Conservation (phyloP, 2,888 invertebrate species). For the Patella pellucida region DNA sequence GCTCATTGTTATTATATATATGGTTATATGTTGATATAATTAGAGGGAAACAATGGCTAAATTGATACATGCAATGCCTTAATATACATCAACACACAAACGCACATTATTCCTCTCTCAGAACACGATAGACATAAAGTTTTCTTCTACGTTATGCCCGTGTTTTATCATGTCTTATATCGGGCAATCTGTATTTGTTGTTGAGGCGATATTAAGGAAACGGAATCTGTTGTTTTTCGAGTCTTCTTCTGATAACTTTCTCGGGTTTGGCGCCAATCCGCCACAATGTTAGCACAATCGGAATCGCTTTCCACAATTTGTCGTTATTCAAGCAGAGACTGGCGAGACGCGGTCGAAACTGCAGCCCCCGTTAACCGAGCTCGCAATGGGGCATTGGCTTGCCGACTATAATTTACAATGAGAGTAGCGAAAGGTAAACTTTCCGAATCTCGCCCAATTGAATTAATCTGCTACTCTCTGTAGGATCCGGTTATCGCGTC, state of each 20-base stretch:
- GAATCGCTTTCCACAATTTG: slow-evolving; percentile 3
- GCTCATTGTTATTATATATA: too few relatives aligned
- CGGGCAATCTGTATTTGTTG: neutral
- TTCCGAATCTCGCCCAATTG: neutral
- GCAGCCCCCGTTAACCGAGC: neutral
- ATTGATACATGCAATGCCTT: too few relatives aligned
- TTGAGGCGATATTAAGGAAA: neutral
- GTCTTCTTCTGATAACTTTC: slow-evolving; percentile 10
- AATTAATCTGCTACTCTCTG: neutral
- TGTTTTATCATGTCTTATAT: neutral
- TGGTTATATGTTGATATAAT: too few relatives aligned
- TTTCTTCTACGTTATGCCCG: too few relatives aligned
- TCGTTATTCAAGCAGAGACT: neutral
- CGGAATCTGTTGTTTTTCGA: slow-evolving; percentile 8
- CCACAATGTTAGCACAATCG: slow-evolving; percentile 9
- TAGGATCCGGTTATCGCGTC: neutral
- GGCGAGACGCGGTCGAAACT: neutral
- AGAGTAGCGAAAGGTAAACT: neutral
- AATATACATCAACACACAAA: neutral
- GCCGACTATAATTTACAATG: neutral
- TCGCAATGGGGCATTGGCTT: neutral
- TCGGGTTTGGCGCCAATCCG: slow-evolving; percentile 5
- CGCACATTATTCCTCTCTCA: neutral
- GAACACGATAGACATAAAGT: too few relatives aligned
- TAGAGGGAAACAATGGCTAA: too few relatives aligned